Evolutionary conservation across 2,888 invertebrate species (phyloP).

Genomic region (Protodeltote pygarga): DNA sequence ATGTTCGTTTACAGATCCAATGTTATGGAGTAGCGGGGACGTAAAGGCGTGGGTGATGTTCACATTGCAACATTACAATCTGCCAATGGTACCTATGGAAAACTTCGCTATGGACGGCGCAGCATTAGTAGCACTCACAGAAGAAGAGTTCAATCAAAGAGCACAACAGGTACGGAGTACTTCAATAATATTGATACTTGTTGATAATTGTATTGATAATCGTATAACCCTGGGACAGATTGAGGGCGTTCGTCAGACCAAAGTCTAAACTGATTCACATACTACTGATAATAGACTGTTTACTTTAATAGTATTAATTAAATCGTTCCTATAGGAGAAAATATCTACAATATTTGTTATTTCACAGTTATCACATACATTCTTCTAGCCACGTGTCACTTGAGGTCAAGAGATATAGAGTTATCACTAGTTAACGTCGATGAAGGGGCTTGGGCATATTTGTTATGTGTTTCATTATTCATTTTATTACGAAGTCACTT

Average conservation of each 20-base stretch:
- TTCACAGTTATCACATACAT: conserved; percentile 34
- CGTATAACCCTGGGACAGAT: conserved; percentile 52
- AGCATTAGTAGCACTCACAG: conserved; percentile 91
- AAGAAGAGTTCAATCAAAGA: conserved; percentile 94
- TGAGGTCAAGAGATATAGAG: conserved; percentile 35
- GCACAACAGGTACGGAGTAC: conserved; percentile 90
- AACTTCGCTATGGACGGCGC: conserved; percentile 94
- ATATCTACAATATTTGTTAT: conserved; percentile 35
- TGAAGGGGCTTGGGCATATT: conserved; percentile 25
- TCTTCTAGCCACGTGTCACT: conserved; percentile 45
- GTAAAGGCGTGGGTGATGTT: conserved; percentile 96
- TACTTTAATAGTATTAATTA: conserved; percentile 36
- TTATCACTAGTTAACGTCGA: conserved; percentile 30
- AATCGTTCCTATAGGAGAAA: conserved; percentile 35
- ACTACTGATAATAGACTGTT: conserved; percentile 48
- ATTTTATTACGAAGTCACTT: too few relatives aligned
- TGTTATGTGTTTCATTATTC: conserved; percentile 6
- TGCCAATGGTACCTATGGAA: conserved; percentile 90
- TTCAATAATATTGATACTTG: conserved; percentile 10
- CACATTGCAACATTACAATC: conserved; percentile 93
- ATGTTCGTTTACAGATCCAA: conserved; percentile 90
- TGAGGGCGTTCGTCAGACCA: conserved; percentile 57
- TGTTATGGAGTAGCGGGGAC: conserved; percentile 94
- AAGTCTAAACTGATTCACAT: conserved; percentile 55
- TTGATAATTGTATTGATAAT: conserved; percentile 31